A percentile compares a stretch with the other conserved stretches of the same genome.
phyloP scores from a whole-genome alignment of 2,797 vertebrate genomes.

The Myioborus melanocephalus region DNA sequence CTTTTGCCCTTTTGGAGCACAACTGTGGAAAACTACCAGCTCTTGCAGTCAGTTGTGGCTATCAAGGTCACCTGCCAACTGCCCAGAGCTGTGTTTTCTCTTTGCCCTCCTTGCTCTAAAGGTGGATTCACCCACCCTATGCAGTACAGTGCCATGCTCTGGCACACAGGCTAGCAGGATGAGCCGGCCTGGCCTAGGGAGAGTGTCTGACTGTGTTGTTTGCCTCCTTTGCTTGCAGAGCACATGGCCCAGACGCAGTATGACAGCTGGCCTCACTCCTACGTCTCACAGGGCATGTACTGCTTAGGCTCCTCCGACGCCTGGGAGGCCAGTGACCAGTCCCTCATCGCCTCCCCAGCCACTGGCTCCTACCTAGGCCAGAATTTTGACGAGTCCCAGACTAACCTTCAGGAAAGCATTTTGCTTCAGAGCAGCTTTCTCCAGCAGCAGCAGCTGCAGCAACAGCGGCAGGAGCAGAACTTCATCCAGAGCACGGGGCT shows the following conservation, averaged over 20 bases:
- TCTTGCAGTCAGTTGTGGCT: not conserved
- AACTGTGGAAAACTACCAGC: not conserved
- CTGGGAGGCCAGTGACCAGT: slow-evolving; percentile 95
- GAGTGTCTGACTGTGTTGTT: not conserved
- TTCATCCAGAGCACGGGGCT: slow-evolving; percentile 80
- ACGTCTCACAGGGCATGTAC: slow-evolving; percentile 97
- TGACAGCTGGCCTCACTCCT: slow-evolving; percentile 96
- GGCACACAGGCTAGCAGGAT: not conserved
- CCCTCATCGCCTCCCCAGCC: slow-evolving; percentile 89
- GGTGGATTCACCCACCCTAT: not conserved
- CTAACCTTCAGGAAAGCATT: slow-evolving; percentile 87
- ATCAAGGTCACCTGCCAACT: not conserved
- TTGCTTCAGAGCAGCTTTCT: slow-evolving; percentile 74
- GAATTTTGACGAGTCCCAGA: slow-evolving; percentile 86
- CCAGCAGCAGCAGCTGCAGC: slow-evolving; percentile 85
- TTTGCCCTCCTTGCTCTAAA: not conserved
- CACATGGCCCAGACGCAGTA: slow-evolving; percentile 92
- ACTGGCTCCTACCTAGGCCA: slow-evolving; percentile 88
- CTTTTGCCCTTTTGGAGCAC: not conserved
- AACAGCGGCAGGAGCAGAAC: slow-evolving; percentile 86
- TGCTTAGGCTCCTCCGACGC: slow-evolving; percentile 96
- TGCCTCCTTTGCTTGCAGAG: slow-evolving; percentile 77
- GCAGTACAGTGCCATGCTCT: not conserved
- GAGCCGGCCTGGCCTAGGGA: not conserved
- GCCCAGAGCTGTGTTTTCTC: not conserved